Evolutionary conservation across 1,140 invertebrate species (phyloP), one percentile per base, ranked within the genome.

Genomic region (Drosophila nigrodunni): DNA sequence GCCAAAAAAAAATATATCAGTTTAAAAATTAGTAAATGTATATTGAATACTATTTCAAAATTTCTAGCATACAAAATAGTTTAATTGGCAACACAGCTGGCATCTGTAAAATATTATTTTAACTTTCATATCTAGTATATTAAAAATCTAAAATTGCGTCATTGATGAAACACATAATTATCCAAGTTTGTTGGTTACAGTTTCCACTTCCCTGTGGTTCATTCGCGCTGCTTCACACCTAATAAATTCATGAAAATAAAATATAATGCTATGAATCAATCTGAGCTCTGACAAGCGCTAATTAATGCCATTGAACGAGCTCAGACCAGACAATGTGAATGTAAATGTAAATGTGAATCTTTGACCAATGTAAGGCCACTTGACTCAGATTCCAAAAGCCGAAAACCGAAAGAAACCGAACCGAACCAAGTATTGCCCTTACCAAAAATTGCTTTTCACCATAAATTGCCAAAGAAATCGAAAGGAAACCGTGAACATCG

Each of bases 401-500:
- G 37, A 39, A 52, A 65, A 60, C 58, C 57, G 25, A 30, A 30
- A 30, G 2, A 30, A 30, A 30, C 25, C 25, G 25, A 30, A 30
- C 25, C 25, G 50, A 60, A 64, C 18, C 41, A 6, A 62, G 69
- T 34, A 25, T 34, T 41, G 44, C 35, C 55, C 64, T 61, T 66
- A 47, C 68, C 57, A 30, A 68, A 66, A 79, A 82, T 88, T 82
- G 83, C 73, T 61, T 64, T 69, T 34, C 34, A 59, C 74, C 85
- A 89, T 88, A 88, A 88, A 88, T 88, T 89, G 77, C 64, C 74
- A 89, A 89, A 69, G 87, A 90, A 90, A 90, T 91, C 88, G 82
- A 91, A 90, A 88, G 88, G 87, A 90, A 90, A 91, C 88, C 87
- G 82, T 83, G 87, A 90, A 91, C 80, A 91, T 80, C 87, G 82